A percentile compares a stretch with the other conserved stretches of the same genome.
Evolutionary conservation across 2,888 invertebrate species (phyloP).

Genomic region (Mycalesis mineus): DNA sequence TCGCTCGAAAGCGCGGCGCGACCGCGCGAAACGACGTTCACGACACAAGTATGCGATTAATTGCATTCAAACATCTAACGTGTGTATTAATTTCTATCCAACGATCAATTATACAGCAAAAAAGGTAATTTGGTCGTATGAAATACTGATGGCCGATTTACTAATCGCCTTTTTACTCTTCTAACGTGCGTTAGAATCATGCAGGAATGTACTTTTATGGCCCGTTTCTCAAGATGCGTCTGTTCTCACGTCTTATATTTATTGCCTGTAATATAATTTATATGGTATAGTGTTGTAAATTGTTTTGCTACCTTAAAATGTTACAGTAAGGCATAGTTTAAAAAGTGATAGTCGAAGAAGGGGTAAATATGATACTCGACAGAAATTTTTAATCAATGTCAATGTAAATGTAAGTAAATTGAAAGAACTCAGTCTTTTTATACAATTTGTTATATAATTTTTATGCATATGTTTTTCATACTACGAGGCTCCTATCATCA

Average conservation of each 20-base stretch:
- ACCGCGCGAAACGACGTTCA: slow-evolving; percentile 65
- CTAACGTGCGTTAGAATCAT: background rate
- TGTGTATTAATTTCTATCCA: slow-evolving; percentile 55
- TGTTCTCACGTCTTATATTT: background rate
- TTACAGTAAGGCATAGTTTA: background rate
- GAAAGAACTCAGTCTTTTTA: too few relatives aligned
- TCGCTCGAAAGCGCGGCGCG: slow-evolving; percentile 63
- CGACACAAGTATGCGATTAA: slow-evolving; percentile 60
- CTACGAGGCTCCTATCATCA: slow-evolving; percentile 34
- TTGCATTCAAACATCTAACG: slow-evolving; percentile 59
- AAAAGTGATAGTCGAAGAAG: too few relatives aligned
- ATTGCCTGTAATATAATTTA: background rate
- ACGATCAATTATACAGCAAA: slow-evolving; percentile 49
- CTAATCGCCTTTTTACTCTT: slow-evolving; percentile 7
- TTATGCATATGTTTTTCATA: slow-evolving; percentile 19
- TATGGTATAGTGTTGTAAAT: background rate
- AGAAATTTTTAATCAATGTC: too few relatives aligned
- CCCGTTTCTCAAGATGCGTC: background rate
- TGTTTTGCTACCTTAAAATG: background rate
- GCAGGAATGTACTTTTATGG: slow-evolving; percentile 8
- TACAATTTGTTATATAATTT: slow-evolving; percentile 11
- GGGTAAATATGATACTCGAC: too few relatives aligned
- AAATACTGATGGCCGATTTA: slow-evolving; percentile 1
- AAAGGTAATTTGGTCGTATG: slow-evolving; percentile 21
- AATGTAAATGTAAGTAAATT: too few relatives aligned